phyloP scores from a whole-genome alignment of 1,140 invertebrate genomes.

The Aphaenogaster rudis region DNA sequence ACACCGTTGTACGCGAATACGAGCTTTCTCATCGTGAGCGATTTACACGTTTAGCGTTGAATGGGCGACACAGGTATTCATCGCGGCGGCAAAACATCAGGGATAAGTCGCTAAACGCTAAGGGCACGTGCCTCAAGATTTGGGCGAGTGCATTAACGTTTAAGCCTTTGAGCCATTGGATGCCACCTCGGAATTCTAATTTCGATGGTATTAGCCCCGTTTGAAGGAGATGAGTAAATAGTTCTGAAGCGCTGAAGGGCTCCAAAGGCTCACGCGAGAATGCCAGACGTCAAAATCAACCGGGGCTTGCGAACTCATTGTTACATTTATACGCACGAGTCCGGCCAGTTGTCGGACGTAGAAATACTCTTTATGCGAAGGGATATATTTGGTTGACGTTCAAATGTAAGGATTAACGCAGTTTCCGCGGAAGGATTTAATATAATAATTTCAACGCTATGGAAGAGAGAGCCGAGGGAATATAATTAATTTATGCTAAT shows the following conservation, averaged over 20 bases:
- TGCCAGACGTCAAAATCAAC: neutral
- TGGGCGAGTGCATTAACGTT: neutral
- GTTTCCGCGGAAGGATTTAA: neutral
- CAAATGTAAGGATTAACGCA: neutral
- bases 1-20: neutral
- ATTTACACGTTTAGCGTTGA: neutral
- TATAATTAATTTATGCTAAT: conserved; percentile 18
- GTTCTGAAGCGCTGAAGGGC: neutral
- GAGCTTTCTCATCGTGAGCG: neutral
- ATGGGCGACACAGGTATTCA: neutral
- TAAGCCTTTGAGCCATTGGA: neutral
- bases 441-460: neutral
- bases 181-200: conserved; percentile 3
- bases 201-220: conserved; percentile 1
- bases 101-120: neutral
- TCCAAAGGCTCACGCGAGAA: neutral
- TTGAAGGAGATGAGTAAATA: neutral
- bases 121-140: neutral
- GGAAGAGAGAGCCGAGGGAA: neutral
- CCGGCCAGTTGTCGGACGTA: neutral
- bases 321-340: neutral
- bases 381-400: neutral
- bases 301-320: too few species aligned
- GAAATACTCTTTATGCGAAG: neutral
- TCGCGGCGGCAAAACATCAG: neutral